phyloP scores from a whole-genome alignment of 2,888 invertebrate species.

The Halocaridina rubra region DNA sequence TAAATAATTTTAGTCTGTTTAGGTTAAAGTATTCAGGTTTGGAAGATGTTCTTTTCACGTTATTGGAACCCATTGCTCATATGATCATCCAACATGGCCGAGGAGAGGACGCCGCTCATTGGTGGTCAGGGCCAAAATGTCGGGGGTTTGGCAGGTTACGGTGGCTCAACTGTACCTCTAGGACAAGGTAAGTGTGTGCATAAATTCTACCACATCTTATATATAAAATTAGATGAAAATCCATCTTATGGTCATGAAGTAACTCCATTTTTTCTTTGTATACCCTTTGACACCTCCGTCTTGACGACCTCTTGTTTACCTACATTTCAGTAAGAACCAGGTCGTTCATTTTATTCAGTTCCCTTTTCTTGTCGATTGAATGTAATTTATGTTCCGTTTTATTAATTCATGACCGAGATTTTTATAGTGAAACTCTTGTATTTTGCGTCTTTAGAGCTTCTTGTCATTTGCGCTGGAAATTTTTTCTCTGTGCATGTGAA shows the following conservation, averaged over 20 bases:
- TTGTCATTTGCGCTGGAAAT: no score
- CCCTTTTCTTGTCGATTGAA: not conserved
- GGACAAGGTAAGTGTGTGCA: slow-evolving; percentile 7
- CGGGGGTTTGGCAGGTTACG: not conserved
- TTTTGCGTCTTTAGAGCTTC: no score
- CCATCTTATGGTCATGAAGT: no score
- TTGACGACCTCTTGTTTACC: not conserved
- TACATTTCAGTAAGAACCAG: no score
- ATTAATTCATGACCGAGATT: no score
- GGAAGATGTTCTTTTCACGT: not conserved
- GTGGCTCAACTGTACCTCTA: slow-evolving; percentile 5
- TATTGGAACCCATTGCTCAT: slow-evolving; percentile 48
- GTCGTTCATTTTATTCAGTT: not conserved
- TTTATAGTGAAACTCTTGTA: no score
- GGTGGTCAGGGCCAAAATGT: slow-evolving; percentile 24
- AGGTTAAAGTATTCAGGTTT: not conserved
- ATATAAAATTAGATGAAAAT: no score
- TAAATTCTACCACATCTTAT: no score
- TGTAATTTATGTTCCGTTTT: not conserved
- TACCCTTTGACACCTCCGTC: not conserved
- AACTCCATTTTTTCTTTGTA: no score
- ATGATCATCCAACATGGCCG: slow-evolving; percentile 54
- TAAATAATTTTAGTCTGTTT: no score
- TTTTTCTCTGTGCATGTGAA: no score
- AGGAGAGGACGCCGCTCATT: slow-evolving; percentile 56